Base-by-base conservation (phyloP, 2,113 vertebrate genomes). In the Lepisosteus osseus region DNA sequence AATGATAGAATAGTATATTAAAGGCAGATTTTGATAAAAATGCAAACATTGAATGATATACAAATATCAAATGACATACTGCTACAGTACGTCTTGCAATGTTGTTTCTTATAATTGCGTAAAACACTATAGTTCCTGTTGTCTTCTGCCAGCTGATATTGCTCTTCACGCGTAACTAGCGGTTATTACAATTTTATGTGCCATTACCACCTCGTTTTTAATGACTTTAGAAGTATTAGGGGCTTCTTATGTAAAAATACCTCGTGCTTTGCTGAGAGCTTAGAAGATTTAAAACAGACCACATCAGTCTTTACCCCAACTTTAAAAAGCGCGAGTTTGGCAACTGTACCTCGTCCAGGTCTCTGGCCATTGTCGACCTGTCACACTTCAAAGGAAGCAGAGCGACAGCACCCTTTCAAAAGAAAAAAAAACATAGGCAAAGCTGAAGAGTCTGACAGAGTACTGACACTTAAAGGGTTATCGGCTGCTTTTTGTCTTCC, bases 301-400 rank as follows among this genome's bases (percentile, higher is more conserved):
- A 59, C 56, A 6, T 59, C 56, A 59, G 11, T n/a, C 56, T n/a
- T 4, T 12, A n/a, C 7, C 47, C 47, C 47, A 5, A 5, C 17
- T 29, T 29, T 29, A 78, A 79, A 84, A 82, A 86, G 77, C 76
- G 76, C 82, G 86, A 81, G 81, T 81, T 85, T 85, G 55, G 41
- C 76, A 78, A 83, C 84, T 83, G 83, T 85, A 87, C 88, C 86
- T 87, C 86, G 63, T 87, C 84, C 83, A 85, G 82, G 78, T 84
- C 85, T 94, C 93, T 94, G 93, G 89, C 90, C 89, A 93, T 88
- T 90, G 89, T 93, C 90, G 82, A 94, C 87, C 88, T 95, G 92
- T 95, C 93, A 92, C 91, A 93, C 93, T 95, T 95, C 90, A 94
- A 92, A 94, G 92, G 91, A 87, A 91, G 85, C 84, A 82, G 84